phyloP scores from a whole-genome alignment of 2,888 invertebrate genomes.

The Orthonychiurus folsomi region DNA sequence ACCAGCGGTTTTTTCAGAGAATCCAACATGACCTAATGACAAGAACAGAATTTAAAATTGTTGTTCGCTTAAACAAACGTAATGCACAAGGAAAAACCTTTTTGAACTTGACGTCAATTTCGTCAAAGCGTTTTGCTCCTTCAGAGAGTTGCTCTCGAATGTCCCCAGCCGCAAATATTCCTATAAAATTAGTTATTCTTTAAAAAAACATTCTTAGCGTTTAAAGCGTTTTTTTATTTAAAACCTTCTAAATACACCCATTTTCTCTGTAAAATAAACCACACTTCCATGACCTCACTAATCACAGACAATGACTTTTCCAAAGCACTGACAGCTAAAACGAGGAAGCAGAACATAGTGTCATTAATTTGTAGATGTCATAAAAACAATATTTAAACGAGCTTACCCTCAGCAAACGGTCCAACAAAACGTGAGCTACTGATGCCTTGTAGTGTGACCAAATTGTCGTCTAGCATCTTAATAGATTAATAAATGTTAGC shows the following conservation, averaged over 20 bases:
- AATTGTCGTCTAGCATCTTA: constrained; percentile 69
- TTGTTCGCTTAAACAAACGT: too few species aligned
- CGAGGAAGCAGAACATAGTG: constrained; percentile 35
- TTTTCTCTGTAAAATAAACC: constrained; percentile 76
- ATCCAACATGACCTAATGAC: constrained; percentile 67
- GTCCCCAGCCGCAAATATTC: constrained; percentile 79
- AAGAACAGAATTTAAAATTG: not conserved
- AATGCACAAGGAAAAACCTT: too few species aligned
- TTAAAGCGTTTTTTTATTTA: too few species aligned
- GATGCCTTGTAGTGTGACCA: constrained; percentile 85
- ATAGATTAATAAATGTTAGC: too few species aligned
- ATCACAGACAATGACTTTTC: constrained; percentile 69
- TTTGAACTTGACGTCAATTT: too few species aligned
- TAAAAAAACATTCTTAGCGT: too few species aligned
- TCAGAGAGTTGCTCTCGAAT: constrained; percentile 78
- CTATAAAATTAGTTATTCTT: too few species aligned
- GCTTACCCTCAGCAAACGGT: constrained; percentile 54
- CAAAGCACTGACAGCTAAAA: constrained; percentile 72
- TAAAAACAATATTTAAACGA: not conserved
- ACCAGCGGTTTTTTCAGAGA: constrained; percentile 71
- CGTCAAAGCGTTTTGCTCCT: constrained; percentile 82
- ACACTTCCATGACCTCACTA: constrained; percentile 77
- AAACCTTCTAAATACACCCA: constrained; percentile 87
- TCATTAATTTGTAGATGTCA: not conserved
- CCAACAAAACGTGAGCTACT: constrained; percentile 81